These are phyloP conservation scores for Porites rus DNA, from an alignment of 92 coral and sea anemone species.

Conservation along the genomic window DNA sequence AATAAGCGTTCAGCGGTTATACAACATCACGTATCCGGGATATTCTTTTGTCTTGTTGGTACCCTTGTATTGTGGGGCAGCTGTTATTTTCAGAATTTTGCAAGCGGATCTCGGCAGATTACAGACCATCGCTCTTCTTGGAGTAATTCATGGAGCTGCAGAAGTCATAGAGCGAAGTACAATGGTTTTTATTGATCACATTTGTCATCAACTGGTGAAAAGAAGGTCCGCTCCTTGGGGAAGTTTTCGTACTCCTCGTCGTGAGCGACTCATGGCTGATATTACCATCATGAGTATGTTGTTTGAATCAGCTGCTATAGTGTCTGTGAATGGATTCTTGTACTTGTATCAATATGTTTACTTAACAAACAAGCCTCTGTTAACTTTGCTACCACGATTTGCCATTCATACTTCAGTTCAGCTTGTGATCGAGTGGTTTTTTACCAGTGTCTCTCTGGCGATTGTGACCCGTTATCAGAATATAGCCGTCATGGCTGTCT, in stretches of 20 bases:
- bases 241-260: slow-evolving; percentile 53
- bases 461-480: slow-evolving; percentile 49
- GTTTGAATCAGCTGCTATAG: slow-evolving; percentile 30
- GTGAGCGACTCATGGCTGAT: slow-evolving; percentile 47
- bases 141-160: slow-evolving; percentile 23
- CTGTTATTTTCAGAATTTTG: slow-evolving; percentile 2
- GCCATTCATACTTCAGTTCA: slow-evolving; percentile 2
- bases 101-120: slow-evolving; percentile 19
- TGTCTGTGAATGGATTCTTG: slow-evolving; percentile 34
- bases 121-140: slow-evolving; percentile 16
- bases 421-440: slow-evolving; percentile 36
- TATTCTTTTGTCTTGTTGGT: slow-evolving; percentile 11
- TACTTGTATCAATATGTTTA: slow-evolving; percentile 27
- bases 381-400: background rate
- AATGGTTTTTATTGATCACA: slow-evolving; percentile 30
- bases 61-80: slow-evolving; percentile 19
- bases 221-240: slow-evolving; percentile 43
- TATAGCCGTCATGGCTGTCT: slow-evolving; percentile 47
- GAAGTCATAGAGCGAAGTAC: slow-evolving; percentile 35
- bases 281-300: slow-evolving; percentile 46
- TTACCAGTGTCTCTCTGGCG: slow-evolving; percentile 40
- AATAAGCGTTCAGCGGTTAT: slow-evolving; percentile 23
- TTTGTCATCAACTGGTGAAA: slow-evolving; percentile 10
- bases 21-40: slow-evolving; percentile 13
- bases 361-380: background rate